These are phyloP conservation scores for Acromyrmex charruanus DNA, from an alignment of 1,140 invertebrate genomes.

Conservation along the genomic window DNA sequence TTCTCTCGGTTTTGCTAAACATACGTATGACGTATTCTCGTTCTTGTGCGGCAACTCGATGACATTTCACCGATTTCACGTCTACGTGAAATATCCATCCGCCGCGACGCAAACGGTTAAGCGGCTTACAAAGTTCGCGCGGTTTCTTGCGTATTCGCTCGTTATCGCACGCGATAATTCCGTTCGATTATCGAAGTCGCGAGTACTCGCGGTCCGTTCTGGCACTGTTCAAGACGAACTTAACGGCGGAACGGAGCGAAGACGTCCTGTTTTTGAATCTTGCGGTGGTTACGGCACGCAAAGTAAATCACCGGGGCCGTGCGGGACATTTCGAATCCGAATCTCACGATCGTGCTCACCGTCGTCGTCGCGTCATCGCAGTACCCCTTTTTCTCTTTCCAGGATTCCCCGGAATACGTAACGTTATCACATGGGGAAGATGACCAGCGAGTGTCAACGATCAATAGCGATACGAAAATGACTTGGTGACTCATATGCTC, in stretches of 20 bases:
- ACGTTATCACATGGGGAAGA: conserved; percentile 79
- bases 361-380: conserved; percentile 10
- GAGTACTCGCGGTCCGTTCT: conserved; percentile 58
- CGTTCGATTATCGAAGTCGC: conserved; percentile 70
- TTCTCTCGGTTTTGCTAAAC: conserved; percentile 10
- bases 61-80: conserved; percentile 1
- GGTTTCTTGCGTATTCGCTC: neutral
- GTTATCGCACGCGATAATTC: conserved; percentile 16
- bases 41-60: neutral
- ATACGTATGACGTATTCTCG: conserved; percentile 1
- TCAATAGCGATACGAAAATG: conserved; percentile 86
- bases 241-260: conserved; percentile 57
- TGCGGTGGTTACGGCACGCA: neutral
- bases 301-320: neutral
- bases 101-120: neutral
- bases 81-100: neutral
- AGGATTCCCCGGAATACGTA: conserved; percentile 51
- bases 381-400: conserved; percentile 49
- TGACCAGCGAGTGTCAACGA: conserved; percentile 81
- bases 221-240: conserved; percentile 69
- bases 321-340: neutral
- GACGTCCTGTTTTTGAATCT: conserved; percentile 60
- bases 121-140: conserved; percentile 39
- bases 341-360: too few relatives aligned
- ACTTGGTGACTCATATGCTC: conserved; percentile 80